A percentile compares a stretch with the other conserved stretches of the same genome.
Evolutionary conservation across 1,140 invertebrate species (phyloP).

Genomic region (Heterodera schachtii): DNA sequence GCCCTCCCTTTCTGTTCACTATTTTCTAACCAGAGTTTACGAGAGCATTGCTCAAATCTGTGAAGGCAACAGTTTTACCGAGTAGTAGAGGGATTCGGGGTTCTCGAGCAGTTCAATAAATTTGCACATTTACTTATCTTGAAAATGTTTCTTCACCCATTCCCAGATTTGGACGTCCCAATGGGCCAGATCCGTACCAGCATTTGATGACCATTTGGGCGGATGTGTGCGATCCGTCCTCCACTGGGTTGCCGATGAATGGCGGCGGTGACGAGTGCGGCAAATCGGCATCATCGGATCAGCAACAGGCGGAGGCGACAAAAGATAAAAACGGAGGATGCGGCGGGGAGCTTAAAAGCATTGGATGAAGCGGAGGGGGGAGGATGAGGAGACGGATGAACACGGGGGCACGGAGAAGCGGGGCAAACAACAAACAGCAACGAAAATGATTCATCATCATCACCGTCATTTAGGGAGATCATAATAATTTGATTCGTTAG

Average conservation of each 20-base stretch:
- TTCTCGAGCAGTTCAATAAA: too few relatives aligned
- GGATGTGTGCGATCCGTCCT: background rate
- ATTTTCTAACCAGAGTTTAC: too few relatives aligned
- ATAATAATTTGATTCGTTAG: background rate
- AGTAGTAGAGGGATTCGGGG: too few relatives aligned
- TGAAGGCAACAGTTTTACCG: too few relatives aligned
- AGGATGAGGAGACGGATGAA: background rate
- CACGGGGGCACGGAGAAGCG: too few relatives aligned
- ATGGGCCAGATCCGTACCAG: background rate
- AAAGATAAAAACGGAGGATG: background rate
- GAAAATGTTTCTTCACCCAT: background rate
- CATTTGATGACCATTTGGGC: slow-evolving; percentile 17
- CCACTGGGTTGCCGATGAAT: background rate
- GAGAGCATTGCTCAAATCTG: too few relatives aligned
- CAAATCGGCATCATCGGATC: background rate
- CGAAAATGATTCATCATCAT: too few relatives aligned
- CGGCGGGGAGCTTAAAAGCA: background rate
- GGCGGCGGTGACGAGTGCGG: background rate
- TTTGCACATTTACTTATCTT: too few relatives aligned
- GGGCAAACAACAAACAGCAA: too few relatives aligned
- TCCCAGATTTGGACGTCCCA: slow-evolving; percentile 1
- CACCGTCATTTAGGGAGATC: too few relatives aligned
- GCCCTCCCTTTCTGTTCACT: too few relatives aligned
- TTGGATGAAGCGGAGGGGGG: background rate
- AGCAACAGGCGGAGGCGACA: background rate